A percentile compares a stretch with the other conserved stretches of the same genome.
Evolutionary conservation across 2,888 invertebrate species (phyloP).

Genomic region (Acleris emargana): DNA sequence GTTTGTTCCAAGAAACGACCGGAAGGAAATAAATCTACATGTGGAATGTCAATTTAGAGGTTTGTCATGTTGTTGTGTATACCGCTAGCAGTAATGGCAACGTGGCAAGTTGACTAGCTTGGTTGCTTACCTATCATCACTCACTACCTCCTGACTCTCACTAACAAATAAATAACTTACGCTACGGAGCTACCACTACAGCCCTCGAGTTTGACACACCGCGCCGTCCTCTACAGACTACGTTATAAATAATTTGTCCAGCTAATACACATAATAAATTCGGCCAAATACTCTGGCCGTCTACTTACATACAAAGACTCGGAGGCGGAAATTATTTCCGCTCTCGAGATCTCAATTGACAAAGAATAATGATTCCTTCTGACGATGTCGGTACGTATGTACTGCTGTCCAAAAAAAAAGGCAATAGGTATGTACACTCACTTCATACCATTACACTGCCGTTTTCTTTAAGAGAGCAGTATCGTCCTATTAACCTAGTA

Average conservation of each 20-base stretch:
- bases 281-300: slow-evolving; percentile 55
- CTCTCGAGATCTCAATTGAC: slow-evolving; percentile 55
- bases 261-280: slow-evolving; percentile 67
- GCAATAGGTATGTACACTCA: too few species aligned
- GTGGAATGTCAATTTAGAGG: slow-evolving; percentile 49
- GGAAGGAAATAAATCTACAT: slow-evolving; percentile 56
- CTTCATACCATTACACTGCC: too few species aligned
- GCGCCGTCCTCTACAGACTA: slow-evolving; percentile 52
- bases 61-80: slow-evolving; percentile 58
- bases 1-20: slow-evolving; percentile 48
- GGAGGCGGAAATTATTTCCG: slow-evolving; percentile 41
- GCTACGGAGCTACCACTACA: slow-evolving; percentile 58
- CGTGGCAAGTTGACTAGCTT: slow-evolving; percentile 79
- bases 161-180: slow-evolving; percentile 82
- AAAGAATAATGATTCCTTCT: slow-evolving; percentile 51
- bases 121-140: slow-evolving; percentile 74
- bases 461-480: slow-evolving; percentile 36
- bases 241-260: slow-evolving; percentile 80
- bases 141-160: slow-evolving; percentile 64
- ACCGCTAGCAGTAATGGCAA: slow-evolving; percentile 73
- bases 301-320: slow-evolving; percentile 58
- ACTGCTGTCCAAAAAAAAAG: too few species aligned
- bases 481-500: slow-evolving; percentile 65
- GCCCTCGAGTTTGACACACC: slow-evolving; percentile 66
- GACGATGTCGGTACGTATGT: slow-evolving; percentile 46